phyloP scores from a whole-genome alignment of 2,113 vertebrate genomes.

The Trochalopteron elliotii region DNA sequence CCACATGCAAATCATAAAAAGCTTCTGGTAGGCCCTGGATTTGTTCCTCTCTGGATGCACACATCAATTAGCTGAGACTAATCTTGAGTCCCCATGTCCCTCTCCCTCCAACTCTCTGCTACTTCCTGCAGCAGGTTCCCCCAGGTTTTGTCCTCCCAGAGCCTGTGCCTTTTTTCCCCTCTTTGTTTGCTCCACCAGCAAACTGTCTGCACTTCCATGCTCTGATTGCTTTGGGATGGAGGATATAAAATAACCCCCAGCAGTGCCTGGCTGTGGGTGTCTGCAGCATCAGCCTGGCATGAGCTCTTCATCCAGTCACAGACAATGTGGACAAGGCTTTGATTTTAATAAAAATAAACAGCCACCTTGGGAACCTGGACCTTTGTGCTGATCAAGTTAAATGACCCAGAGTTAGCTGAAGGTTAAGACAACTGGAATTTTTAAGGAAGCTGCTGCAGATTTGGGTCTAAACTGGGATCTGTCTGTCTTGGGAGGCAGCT shows the following conservation, averaged over 20 bases:
- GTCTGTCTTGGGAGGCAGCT: neutral
- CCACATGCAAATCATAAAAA: neutral
- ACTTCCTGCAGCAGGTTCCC: neutral
- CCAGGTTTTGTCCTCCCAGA: neutral
- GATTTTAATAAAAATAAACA: neutral
- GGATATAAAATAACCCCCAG: neutral
- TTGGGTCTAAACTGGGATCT: neutral
- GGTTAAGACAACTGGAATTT: neutral
- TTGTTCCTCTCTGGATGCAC: neutral
- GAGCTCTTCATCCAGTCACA: neutral
- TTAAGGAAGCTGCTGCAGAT: neutral
- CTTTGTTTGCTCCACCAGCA: neutral
- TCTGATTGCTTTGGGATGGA: neutral
- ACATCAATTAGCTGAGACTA: neutral
- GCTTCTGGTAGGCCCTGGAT: neutral
- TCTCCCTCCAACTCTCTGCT: neutral
- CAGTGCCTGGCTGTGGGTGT: neutral
- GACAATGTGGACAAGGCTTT: neutral
- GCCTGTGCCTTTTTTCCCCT: neutral
- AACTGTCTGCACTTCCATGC: neutral
- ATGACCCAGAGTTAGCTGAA: neutral
- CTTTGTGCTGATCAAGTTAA: neutral
- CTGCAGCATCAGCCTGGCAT: neutral
- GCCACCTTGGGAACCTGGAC: neutral
- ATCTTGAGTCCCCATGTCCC: accelerated